Conservation (phyloP, 2,797 vertebrate species). For the Onychomys leucogaster region DNA sequence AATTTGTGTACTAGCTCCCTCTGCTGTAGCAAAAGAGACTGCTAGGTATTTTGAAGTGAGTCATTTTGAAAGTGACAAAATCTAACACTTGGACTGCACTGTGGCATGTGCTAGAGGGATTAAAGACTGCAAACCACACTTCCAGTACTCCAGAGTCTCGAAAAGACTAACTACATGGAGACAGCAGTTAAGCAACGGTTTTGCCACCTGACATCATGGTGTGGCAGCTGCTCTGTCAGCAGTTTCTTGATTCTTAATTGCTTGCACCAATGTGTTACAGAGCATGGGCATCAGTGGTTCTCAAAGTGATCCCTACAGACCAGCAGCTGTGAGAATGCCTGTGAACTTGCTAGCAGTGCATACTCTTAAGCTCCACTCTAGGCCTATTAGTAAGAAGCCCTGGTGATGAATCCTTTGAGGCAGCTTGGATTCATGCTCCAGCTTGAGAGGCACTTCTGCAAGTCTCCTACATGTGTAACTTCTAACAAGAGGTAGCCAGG, state of each 20-base stretch:
- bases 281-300: neutral
- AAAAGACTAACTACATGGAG: neutral
- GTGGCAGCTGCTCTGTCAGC: neutral
- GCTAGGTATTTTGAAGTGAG: slow-evolving; percentile 28
- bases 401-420: neutral
- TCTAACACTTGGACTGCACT: neutral
- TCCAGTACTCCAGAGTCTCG: neutral
- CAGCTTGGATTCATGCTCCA: neutral
- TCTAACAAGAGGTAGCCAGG: neutral
- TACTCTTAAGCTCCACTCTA: neutral
- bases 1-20: slow-evolving; percentile 70
- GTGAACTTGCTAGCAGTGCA: neutral
- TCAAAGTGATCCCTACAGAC: neutral
- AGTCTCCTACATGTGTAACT: neutral
- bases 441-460: neutral
- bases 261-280: neutral
- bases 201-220: neutral
- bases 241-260: neutral
- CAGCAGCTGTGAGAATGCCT: neutral
- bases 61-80: neutral
- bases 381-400: neutral
- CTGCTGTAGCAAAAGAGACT: slow-evolving; percentile 51
- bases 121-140: neutral
- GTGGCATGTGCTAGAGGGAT: neutral
- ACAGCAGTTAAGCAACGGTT: neutral